phyloP scores from a whole-genome alignment of 2,797 vertebrate genomes.

The Ficedula albicollis region DNA sequence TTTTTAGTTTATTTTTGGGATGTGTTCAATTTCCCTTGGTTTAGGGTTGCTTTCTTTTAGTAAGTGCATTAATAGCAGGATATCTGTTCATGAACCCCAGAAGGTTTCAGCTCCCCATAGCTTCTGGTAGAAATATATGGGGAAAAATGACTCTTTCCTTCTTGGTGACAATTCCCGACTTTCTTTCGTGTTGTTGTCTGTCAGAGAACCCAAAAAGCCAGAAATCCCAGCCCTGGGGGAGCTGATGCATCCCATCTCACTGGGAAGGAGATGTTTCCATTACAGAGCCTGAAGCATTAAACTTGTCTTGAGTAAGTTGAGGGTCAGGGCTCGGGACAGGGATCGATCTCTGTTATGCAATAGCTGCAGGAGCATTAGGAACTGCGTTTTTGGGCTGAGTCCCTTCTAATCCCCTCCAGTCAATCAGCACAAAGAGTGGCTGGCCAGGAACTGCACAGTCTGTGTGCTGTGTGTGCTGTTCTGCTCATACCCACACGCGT shows the following conservation, averaged over 20 bases:
- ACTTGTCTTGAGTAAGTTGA: slow-evolving; percentile 42
- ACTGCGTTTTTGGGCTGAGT: slow-evolving; percentile 30
- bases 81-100: neutral
- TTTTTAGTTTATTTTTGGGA: neutral
- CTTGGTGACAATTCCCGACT: neutral
- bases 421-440: slow-evolving; percentile 24
- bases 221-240: neutral
- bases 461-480: neutral
- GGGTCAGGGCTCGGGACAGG: neutral
- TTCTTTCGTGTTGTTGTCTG: neutral
- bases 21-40: neutral
- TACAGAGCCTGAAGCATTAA: slow-evolving; percentile 4
- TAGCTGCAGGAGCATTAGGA: slow-evolving; percentile 47
- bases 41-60: neutral
- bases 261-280: neutral
- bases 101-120: neutral
- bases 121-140: neutral
- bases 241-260: neutral
- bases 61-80: neutral
- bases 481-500: neutral
- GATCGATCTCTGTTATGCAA: slow-evolving; percentile 35
- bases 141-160: neutral
- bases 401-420: slow-evolving; percentile 26
- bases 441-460: neutral
- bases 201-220: neutral